Evolutionary conservation across 2,888 invertebrate genomes (phyloP).

Genomic region (Drosophila anceps): DNA sequence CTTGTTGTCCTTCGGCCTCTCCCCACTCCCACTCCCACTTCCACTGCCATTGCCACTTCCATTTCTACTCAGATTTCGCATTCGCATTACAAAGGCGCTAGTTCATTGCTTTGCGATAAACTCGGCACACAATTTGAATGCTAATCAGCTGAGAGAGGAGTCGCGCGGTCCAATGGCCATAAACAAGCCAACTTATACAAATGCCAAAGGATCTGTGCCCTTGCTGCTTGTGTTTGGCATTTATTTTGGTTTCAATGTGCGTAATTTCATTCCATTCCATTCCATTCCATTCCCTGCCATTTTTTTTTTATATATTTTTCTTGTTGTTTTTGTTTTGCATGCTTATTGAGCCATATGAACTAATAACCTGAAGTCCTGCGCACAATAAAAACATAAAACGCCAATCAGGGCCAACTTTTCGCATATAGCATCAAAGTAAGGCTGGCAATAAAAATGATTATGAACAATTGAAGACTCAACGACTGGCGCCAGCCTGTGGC

Average conservation of each 20-base stretch:
- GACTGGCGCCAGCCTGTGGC: slow-evolving; percentile 60
- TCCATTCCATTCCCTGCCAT: slow-evolving; percentile 4
- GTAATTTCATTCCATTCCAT: slow-evolving; percentile 35
- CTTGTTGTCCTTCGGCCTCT: slow-evolving; percentile 28
- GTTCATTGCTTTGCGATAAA: slow-evolving; percentile 82
- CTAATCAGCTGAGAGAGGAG: slow-evolving; percentile 65
- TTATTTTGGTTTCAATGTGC: slow-evolving; percentile 56
- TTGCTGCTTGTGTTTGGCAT: slow-evolving; percentile 32
- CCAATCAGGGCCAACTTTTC: slow-evolving; percentile 78
- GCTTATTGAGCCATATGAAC: slow-evolving; percentile 76
- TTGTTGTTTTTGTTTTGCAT: slow-evolving; percentile 44
- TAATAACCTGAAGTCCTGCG: slow-evolving; percentile 75
- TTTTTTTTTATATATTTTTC: not conserved
- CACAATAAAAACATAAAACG: slow-evolving; percentile 78
- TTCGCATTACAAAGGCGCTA: slow-evolving; percentile 70
- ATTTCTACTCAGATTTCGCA: slow-evolving; percentile 3
- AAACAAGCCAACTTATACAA: slow-evolving; percentile 56
- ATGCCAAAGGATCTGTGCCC: slow-evolving; percentile 22
- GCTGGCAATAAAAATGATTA: slow-evolving; percentile 80
- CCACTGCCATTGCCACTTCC: not conserved
- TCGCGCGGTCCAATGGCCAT: slow-evolving; percentile 28
- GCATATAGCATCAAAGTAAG: slow-evolving; percentile 78
- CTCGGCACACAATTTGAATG: slow-evolving; percentile 80
- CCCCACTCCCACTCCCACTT: not conserved
- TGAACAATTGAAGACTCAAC: slow-evolving; percentile 79